These are phyloP conservation scores for Cydia fagiglandana DNA, from an alignment of 1,140 invertebrate species.

Conservation along the genomic window DNA sequence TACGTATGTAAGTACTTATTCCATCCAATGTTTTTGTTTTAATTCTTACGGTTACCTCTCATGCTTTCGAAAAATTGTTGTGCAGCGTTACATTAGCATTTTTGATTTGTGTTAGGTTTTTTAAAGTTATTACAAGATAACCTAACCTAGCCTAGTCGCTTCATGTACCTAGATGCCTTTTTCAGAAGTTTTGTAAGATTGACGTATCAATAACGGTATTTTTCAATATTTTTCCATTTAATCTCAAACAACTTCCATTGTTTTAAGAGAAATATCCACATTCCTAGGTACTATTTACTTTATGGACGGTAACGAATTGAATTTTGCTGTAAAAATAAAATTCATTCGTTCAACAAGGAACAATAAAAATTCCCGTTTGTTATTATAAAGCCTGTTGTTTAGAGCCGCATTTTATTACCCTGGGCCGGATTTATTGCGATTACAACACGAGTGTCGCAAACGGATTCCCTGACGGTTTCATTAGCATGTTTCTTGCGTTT, in stretches of 20 bases:
- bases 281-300: not conserved
- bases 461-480: constrained; percentile 40
- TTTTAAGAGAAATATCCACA: not conserved
- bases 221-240: no score
- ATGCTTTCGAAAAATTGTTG: no score
- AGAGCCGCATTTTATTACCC: constrained; percentile 44
- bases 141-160: no score
- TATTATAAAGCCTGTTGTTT: constrained; percentile 46
- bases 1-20: no score
- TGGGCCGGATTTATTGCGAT: constrained; percentile 42
- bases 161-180: no score
- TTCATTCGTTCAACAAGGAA: constrained; percentile 5
- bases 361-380: constrained; percentile 40
- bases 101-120: no score
- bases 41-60: not conserved
- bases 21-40: not conserved
- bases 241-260: not conserved
- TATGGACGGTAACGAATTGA: not conserved
- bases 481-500: constrained; percentile 42
- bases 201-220: no score
- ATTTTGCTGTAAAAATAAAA: not conserved
- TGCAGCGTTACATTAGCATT: no score
- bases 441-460: constrained; percentile 41
- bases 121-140: no score
- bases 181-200: no score